Conservation (phyloP, 1,140 invertebrate genomes). For the Microplitis mediator region DNA sequence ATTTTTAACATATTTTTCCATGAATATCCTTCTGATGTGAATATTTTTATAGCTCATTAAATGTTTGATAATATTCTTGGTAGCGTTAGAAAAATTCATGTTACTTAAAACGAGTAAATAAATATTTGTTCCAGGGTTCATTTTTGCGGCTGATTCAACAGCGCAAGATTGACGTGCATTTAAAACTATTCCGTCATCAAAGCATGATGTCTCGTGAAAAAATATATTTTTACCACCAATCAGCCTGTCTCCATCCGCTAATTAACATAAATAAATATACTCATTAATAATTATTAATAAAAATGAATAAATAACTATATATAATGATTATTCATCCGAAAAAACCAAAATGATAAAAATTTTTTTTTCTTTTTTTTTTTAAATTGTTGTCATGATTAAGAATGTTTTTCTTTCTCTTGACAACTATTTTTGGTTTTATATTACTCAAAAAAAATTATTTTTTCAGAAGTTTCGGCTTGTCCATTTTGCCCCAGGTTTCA, state of each 20-base stretch:
- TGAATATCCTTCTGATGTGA: slow-evolving; percentile 51
- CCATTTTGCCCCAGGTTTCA: no score
- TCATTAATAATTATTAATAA: neutral
- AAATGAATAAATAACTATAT: neutral
- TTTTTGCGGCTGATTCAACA: slow-evolving; percentile 69
- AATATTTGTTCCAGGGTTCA: slow-evolving; percentile 66
- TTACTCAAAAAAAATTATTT: no score
- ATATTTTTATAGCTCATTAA: slow-evolving; percentile 67
- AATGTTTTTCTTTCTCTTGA: no score
- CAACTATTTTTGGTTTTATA: no score
- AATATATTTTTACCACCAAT: slow-evolving; percentile 58
- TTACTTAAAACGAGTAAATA: slow-evolving; percentile 66
- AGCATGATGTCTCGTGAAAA: slow-evolving; percentile 67
- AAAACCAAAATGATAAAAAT: no score
- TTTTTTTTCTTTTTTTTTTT: no score
- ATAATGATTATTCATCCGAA: no score
- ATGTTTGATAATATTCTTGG: slow-evolving; percentile 49
- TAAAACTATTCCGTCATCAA: slow-evolving; percentile 52
- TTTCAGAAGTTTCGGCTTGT: no score
- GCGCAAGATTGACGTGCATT: slow-evolving; percentile 69
- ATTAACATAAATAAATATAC: neutral
- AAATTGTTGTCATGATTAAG: no score
- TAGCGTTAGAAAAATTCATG: slow-evolving; percentile 48
- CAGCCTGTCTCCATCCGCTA: neutral
- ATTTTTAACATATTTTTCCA: neutral